Conservation (phyloP, 1,140 invertebrate genomes). For the Dermatophagoides farinae region DNA sequence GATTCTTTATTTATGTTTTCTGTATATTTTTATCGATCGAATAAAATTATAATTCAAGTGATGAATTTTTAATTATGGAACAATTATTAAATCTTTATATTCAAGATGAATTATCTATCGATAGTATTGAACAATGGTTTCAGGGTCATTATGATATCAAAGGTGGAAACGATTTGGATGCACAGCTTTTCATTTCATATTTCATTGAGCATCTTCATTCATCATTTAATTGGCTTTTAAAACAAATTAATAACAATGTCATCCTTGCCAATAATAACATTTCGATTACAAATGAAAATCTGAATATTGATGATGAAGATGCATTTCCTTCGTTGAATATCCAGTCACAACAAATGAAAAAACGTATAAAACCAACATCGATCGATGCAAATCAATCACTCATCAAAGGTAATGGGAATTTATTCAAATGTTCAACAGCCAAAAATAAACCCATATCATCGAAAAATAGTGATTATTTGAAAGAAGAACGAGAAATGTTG, state of each 20-base stretch:
- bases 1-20: no score
- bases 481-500: slow-evolving; percentile 8
- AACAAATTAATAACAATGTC: neutral
- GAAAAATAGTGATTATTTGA: neutral
- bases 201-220: neutral
- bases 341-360: neutral
- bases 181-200: neutral
- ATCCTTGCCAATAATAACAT: neutral
- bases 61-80: neutral
- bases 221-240: neutral
- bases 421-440: no score
- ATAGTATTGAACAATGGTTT: neutral
- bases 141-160: neutral
- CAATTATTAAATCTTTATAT: neutral
- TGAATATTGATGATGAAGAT: slow-evolving; percentile 1
- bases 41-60: no score
- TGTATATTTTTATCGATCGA: no score
- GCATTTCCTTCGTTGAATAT: neutral
- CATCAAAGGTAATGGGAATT: no score
- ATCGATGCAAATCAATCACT: no score
- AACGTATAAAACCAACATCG: slow-evolving; percentile 2
- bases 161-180: neutral
- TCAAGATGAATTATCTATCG: neutral
- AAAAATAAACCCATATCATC: neutral
- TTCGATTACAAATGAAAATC: neutral